Conservation (phyloP, 2,113 vertebrate species). For the Myiozetetes cayanensis region DNA sequence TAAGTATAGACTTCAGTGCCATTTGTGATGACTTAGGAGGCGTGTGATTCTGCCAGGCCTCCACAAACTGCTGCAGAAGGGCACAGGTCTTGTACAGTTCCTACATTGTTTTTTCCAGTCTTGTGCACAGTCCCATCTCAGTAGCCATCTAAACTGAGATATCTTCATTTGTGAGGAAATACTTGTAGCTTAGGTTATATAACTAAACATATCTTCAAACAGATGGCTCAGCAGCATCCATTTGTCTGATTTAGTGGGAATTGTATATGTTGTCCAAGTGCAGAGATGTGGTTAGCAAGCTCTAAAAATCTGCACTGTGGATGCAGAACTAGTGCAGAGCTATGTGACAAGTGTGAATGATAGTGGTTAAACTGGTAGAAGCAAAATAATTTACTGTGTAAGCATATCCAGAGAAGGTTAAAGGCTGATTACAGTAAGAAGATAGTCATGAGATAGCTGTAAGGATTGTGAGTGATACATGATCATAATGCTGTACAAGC, state of each 20-base stretch:
- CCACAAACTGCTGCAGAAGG: background rate
- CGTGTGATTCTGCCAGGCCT: background rate
- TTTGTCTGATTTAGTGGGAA: background rate
- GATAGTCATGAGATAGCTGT: background rate
- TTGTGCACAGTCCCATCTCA: background rate
- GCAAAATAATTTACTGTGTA: background rate
- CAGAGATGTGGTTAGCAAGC: background rate
- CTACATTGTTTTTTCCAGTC: background rate
- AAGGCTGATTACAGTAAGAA: background rate
- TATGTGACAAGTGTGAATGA: background rate
- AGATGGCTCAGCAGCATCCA: background rate
- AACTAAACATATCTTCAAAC: background rate
- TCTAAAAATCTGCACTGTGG: background rate
- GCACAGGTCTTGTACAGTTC: background rate
- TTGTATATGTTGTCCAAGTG: background rate
- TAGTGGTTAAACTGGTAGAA: background rate
- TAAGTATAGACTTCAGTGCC: background rate
- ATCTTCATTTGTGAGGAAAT: background rate
- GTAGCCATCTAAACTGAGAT: background rate
- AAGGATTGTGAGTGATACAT: background rate
- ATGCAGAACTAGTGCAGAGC: background rate
- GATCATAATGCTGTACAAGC: background rate
- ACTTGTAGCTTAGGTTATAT: background rate
- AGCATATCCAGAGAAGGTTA: background rate
- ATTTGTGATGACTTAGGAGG: background rate